Base-by-base conservation (phyloP, 2,113 vertebrate genomes). In the Enhydra lutris region DNA sequence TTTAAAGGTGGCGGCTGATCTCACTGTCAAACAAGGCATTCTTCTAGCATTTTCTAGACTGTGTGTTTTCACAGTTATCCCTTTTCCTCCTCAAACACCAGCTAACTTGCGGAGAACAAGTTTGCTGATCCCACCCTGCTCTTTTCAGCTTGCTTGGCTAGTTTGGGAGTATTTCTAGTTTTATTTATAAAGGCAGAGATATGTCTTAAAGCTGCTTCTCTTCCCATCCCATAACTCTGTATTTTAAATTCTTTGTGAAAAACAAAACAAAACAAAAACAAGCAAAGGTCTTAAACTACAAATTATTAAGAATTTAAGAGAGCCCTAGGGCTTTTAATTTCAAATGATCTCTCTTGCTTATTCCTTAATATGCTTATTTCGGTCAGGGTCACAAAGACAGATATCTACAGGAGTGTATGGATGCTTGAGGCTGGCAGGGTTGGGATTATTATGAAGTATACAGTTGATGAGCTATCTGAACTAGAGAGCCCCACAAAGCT, bases 161-260 rank as follows among this genome's bases (percentile, higher is more conserved):
- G 18, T 85, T 81, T 26, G 6, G 47, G 39, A 67, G 11, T 69
- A 34, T 57, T 76, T 92, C 59, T 34, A 89, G 26, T 85, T 88
- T 89, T 79, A 78, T 94, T 94, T 52, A 24, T 67, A 78, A 95
- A 93, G n/a, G 23, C 55, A 96, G 93, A 89, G 52, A 63, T 67
- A 21, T 42, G 50, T 93, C 76, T 78, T 26, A 69, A 73, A 36
- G 29, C 63, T 82, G 0, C 34, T 55, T 90, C 84, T 67, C 55
- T 86, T 73, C 17, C 59, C n/a, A 50, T 42, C 23, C 10, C 10
- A 79, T 78, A 20, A 23, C 17, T 89, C 34, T 81, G 20, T 20
- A 93, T 57, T 61, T 97, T 91, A 61, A 91, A 86, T 31, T 73
- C 52, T 90, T n/a, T 80, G 7, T 89, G 69, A 73, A 34, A 63